These are phyloP conservation scores for Melierax canorus DNA, from an alignment of 2,113 vertebrate genomes.

Conservation along the genomic window DNA sequence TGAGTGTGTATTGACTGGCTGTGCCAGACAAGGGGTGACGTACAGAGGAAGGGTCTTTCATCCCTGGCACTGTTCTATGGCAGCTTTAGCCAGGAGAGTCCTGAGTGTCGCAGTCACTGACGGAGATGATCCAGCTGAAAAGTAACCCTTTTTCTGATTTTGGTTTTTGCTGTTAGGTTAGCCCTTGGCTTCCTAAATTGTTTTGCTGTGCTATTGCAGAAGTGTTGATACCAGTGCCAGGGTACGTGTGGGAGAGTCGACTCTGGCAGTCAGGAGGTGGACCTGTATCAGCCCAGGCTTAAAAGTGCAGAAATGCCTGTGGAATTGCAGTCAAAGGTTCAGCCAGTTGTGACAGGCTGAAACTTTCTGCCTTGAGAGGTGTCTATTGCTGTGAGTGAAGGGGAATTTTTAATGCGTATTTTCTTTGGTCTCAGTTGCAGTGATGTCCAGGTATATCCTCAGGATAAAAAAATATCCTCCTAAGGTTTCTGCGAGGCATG, in stretches of 20 bases:
- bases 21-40: neutral
- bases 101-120: fast-evolving
- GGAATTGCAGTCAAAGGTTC: neutral
- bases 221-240: neutral
- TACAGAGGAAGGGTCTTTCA: neutral
- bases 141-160: neutral
- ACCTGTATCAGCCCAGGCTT: neutral
- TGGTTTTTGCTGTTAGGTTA: neutral
- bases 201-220: neutral
- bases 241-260: fast-evolving
- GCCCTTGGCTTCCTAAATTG: neutral
- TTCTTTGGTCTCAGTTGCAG: neutral
- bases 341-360: neutral
- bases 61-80: neutral
- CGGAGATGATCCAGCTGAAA: neutral
- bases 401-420: neutral
- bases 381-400: neutral
- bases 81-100: neutral
- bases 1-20: too few relatives aligned
- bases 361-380: neutral
- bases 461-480: neutral
- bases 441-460: neutral
- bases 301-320: neutral
- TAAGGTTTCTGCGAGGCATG: neutral
- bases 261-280: neutral